A percentile compares a stretch with the other conserved stretches of the same genome.
Conservation (phyloP, 2,113 vertebrate species). For the Fregetta grallaria region DNA sequence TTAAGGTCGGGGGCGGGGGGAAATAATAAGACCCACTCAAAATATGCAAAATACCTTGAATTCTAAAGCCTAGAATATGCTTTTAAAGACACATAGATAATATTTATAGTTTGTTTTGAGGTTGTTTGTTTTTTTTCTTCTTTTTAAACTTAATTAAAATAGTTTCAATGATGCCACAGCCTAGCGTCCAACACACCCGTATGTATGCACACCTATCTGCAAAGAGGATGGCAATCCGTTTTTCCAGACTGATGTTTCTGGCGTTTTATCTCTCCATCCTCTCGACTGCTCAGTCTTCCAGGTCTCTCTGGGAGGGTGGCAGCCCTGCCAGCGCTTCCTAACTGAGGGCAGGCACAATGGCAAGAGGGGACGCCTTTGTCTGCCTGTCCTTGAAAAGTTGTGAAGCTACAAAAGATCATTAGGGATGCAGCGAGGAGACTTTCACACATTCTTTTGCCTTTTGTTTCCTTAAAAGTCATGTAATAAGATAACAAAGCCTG, state of each 20-base stretch:
- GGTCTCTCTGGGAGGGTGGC: not conserved
- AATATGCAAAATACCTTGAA: not conserved
- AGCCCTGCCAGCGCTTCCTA: not conserved
- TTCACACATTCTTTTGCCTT: not conserved
- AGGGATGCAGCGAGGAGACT: conserved; percentile 15
- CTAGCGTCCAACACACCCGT: too few relatives aligned
- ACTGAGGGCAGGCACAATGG: not conserved
- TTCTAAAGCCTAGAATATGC: not conserved
- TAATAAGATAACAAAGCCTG: conserved; percentile 30
- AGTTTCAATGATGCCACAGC: not conserved
- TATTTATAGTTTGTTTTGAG: not conserved
- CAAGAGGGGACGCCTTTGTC: conserved; percentile 49
- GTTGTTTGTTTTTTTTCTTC: not conserved
- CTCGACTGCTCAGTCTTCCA: not conserved
- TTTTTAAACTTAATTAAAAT: not conserved
- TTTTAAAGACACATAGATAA: not conserved
- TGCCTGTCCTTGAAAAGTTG: not conserved
- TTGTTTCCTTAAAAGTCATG: conserved; percentile 42
- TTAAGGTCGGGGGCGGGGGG: too few relatives aligned
- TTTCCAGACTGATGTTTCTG: not conserved
- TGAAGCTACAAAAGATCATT: conserved; percentile 17
- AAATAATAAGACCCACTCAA: not conserved
- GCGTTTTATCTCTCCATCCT: not conserved
- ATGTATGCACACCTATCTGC: rapidly evolving
- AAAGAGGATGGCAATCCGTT: not conserved